phyloP scores from a whole-genome alignment of 2,797 vertebrate genomes.

The Tadarida brasiliensis region DNA sequence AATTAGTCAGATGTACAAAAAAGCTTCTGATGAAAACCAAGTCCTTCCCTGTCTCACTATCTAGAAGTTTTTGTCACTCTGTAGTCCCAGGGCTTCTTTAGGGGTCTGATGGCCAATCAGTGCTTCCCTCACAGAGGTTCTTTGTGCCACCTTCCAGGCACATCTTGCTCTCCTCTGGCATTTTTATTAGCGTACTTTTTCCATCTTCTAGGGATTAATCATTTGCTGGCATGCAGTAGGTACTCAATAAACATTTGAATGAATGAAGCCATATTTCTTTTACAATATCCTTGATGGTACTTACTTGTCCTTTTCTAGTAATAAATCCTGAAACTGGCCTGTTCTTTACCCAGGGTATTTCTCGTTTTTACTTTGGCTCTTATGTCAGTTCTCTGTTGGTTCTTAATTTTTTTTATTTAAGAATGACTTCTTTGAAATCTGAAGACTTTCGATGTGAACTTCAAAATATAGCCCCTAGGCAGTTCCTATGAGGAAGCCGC shows the following conservation, averaged over 20 bases:
- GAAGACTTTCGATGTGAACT: not conserved
- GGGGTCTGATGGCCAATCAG: not conserved
- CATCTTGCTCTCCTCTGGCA: not conserved
- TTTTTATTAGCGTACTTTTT: not conserved
- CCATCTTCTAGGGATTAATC: not conserved
- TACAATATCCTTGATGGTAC: not conserved
- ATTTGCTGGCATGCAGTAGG: not conserved
- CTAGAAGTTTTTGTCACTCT: not conserved
- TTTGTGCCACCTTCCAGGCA: not conserved
- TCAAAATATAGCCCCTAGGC: not conserved
- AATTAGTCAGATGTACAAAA: not conserved
- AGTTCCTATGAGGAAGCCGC: not conserved
- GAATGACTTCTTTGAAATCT: constrained; percentile 21
- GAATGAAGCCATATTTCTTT: constrained; percentile 7
- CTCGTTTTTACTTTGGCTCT: constrained; percentile 7
- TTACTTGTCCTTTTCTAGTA: constrained; percentile 20
- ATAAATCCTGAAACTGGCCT: not conserved
- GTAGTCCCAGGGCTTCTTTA: not conserved
- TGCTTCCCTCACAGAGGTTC: not conserved
- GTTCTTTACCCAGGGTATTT: not conserved
- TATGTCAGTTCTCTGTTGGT: not conserved
- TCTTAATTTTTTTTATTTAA: constrained; percentile 53
- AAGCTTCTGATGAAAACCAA: not conserved
- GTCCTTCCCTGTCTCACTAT: not conserved
- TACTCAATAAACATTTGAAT: constrained; percentile 9